Base-by-base conservation (phyloP, 2,888 invertebrate genomes). In the Hipparchia sbordonii region DNA sequence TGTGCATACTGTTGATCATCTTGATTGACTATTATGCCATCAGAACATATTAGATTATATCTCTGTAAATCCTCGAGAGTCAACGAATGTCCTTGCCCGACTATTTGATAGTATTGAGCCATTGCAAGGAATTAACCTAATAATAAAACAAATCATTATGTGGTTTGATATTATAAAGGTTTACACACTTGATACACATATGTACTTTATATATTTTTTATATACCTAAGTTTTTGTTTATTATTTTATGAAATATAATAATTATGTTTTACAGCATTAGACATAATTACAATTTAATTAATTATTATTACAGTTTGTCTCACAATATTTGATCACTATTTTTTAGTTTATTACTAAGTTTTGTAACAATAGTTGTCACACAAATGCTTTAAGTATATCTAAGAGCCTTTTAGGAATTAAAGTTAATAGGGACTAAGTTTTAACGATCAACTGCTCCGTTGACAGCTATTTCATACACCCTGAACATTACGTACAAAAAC, bases 51-150 rank as follows among this genome's bases (percentile, higher is more conserved):
- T 67, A 95, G 86, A 83, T 95, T 95, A 83, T 95, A 95, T 83
- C 95, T 95, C 87, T 95, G 95, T 77, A 95, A 84, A 80, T 96
- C 95, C 80, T 96, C 95, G 79, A 94, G 83, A 76, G 94, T 90
- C 73, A 94, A 82, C 82, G 91, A 89, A 85, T 93, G 94, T 81
- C 91, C 89, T 89, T 94, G 94, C 85, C 95, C 94, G 86, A 95
- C 94, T 85, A 96, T 95, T 82, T 96, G 96, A 87, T 95, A 96
- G 90, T 95, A 96, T 88, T 96, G 96, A 87, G 96, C 96, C 96
- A 96, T 96, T 87, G 89, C 92, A 87, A 85, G 81, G 77, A 78
- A 82, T 91, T 89, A 93, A 79, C 90, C 92, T 92, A 82, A 78
- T 85, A 85, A 78, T 72, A 78, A 74, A 77, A 51, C 23, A 39